Evolutionary conservation across 2,888 invertebrate species (phyloP).

Genomic region (Melinopterus prodromus): DNA sequence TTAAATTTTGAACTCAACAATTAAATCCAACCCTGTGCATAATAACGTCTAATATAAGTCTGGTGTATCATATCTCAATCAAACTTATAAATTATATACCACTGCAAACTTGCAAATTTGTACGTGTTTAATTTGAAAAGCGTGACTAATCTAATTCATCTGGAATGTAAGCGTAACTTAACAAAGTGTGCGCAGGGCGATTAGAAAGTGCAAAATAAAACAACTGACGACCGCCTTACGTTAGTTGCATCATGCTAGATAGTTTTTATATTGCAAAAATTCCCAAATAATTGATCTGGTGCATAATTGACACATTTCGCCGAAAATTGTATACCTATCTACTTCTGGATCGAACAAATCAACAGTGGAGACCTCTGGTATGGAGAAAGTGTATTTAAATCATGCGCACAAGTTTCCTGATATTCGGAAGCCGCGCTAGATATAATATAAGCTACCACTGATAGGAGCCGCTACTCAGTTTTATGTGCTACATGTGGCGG

Average conservation of each 20-base stretch:
- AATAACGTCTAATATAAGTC: neutral
- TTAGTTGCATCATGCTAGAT: neutral
- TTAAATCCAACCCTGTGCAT: neutral
- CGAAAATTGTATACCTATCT: neutral
- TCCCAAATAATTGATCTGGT: neutral
- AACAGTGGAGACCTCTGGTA: neutral
- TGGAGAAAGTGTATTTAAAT: neutral
- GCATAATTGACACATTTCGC: neutral
- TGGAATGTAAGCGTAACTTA: neutral
- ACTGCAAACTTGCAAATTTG: neutral
- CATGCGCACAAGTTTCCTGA: conserved; percentile 8
- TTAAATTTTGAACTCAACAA: no score
- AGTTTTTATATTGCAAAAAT: neutral
- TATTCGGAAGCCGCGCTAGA: neutral
- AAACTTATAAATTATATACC: neutral
- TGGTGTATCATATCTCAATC: neutral
- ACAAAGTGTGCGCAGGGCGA: neutral
- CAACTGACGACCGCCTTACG: neutral
- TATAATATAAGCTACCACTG: conserved; percentile 28
- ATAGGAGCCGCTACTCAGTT: conserved; percentile 30
- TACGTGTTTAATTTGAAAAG: neutral
- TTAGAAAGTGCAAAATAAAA: neutral
- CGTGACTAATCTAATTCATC: neutral
- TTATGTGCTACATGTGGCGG: neutral
- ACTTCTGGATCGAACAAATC: neutral